Conservation (phyloP, 92 coral and sea anemone genomes). For the Siderastrea radians region DNA sequence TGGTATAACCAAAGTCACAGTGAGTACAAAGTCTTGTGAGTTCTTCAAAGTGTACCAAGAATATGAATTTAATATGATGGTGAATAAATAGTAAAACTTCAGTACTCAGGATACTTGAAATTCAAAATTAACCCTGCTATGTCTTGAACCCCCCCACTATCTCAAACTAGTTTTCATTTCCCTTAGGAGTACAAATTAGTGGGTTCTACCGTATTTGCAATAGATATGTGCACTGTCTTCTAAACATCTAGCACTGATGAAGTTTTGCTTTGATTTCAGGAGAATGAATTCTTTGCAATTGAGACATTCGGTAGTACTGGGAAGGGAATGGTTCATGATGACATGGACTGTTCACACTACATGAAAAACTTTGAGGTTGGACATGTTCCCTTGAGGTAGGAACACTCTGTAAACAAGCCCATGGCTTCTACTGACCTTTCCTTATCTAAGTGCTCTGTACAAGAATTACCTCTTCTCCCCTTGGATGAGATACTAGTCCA, state of each 20-base stretch:
- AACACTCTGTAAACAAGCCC: background rate
- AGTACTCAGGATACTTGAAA: too few relatives aligned
- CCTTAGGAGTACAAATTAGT: too few relatives aligned
- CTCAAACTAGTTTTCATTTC: too few relatives aligned
- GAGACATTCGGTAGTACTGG: slow-evolving; percentile 99
- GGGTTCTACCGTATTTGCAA: too few relatives aligned
- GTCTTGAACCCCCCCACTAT: too few relatives aligned
- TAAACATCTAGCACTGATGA: background rate
- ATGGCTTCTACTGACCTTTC: background rate
- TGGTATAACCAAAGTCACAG: background rate
- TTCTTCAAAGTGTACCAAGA: too few relatives aligned
- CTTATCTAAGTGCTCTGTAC: background rate
- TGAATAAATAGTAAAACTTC: too few relatives aligned
- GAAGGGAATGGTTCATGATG: slow-evolving; percentile 94
- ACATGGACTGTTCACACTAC: slow-evolving; percentile 97
- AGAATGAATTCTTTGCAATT: slow-evolving; percentile 95
- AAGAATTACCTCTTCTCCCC: background rate
- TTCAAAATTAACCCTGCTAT: too few relatives aligned
- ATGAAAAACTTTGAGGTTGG: slow-evolving; percentile 99
- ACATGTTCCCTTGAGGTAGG: slow-evolving; percentile 91
- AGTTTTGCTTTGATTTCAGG: slow-evolving; percentile 54
- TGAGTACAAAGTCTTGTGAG: background rate
- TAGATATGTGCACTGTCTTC: background rate
- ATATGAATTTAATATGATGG: too few relatives aligned
- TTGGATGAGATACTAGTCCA: too few relatives aligned